Conservation (phyloP, 2,113 vertebrate genomes). For the Propithecus coquereli region DNA sequence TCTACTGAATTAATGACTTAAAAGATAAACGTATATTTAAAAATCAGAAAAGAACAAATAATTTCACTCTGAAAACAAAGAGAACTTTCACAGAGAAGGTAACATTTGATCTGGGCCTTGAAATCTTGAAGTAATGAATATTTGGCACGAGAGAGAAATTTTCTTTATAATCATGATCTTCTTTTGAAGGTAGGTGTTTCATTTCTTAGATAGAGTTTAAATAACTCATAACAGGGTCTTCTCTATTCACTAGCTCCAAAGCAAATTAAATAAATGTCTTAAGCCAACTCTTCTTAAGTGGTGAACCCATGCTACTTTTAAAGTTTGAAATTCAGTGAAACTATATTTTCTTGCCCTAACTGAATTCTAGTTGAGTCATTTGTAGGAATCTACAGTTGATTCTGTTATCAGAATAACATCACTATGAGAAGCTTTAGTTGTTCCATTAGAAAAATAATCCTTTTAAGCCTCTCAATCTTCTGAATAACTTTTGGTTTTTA, state of each 20-base stretch:
- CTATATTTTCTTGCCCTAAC: neutral
- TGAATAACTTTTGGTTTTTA: neutral
- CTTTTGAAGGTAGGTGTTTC: neutral
- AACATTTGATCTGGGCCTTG: neutral
- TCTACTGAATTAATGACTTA: neutral
- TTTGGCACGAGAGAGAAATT: neutral
- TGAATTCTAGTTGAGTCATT: neutral
- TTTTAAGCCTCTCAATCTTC: conserved; percentile 14
- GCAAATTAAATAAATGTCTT: neutral
- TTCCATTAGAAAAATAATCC: neutral
- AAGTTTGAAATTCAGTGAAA: neutral
- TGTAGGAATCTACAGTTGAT: neutral
- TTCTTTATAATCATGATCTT: neutral
- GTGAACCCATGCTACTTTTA: neutral
- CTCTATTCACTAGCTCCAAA: neutral
- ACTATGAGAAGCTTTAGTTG: neutral
- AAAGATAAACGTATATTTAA: neutral
- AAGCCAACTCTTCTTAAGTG: neutral
- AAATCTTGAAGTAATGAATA: neutral
- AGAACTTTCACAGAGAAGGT: neutral
- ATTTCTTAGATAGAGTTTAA: neutral
- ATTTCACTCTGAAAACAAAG: neutral
- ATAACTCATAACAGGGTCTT: neutral
- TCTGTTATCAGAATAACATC: neutral
- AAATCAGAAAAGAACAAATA: neutral